Evolutionary conservation across 2,797 vertebrate species (phyloP).

Genomic region (Argya squamiceps): DNA sequence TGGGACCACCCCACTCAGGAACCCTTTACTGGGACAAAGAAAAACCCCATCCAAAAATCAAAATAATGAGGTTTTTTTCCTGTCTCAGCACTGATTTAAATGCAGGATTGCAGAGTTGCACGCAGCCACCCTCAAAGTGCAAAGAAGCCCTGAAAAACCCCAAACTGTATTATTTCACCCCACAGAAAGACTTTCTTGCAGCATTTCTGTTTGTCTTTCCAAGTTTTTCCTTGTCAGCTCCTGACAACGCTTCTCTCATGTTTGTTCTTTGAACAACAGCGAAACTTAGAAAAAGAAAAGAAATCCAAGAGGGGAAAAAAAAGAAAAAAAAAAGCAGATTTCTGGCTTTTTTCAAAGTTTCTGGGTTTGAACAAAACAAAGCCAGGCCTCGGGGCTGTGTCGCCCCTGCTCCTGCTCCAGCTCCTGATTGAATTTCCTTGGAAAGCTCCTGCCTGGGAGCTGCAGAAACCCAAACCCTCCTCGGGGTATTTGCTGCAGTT

Average conservation of each 20-base stretch:
- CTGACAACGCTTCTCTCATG: background rate
- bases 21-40: background rate
- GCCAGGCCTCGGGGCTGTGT: background rate
- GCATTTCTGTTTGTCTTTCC: background rate
- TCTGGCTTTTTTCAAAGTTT: conserved; percentile 2
- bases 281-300: background rate
- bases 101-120: background rate
- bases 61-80: background rate
- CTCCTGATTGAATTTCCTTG: conserved; percentile 74
- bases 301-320: fast-evolving
- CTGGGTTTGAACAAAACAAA: conserved; percentile 39
- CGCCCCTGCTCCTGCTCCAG: background rate
- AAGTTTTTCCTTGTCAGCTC: background rate
- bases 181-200: background rate
- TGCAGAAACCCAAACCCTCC: background rate
- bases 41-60: background rate
- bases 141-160: background rate
- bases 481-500: background rate
- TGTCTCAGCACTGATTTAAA: background rate
- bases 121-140: background rate
- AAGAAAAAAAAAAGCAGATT: background rate
- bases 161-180: background rate
- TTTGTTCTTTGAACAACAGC: background rate
- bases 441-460: conserved; percentile 39
- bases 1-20: background rate